A percentile compares a stretch with the other conserved stretches of the same genome.
phyloP scores from a whole-genome alignment of 2,888 invertebrate species.

The Lottia scabra region DNA sequence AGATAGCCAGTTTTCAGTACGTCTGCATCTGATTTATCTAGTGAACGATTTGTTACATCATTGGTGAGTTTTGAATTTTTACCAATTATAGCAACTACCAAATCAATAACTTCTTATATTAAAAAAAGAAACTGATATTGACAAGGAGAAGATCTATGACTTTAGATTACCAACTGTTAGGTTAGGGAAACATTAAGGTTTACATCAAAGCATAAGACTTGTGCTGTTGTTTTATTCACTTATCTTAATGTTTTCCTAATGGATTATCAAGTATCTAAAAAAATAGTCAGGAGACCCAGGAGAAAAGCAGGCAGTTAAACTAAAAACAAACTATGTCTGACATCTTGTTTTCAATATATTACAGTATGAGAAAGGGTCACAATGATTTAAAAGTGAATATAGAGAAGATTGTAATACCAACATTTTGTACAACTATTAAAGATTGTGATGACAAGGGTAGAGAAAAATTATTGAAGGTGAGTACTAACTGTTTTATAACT shows the following conservation, averaged over 20 bases:
- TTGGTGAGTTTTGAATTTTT: conserved; percentile 60
- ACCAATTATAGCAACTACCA: not conserved
- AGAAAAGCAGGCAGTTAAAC: too few species aligned
- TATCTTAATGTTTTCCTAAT: too few species aligned
- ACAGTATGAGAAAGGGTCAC: conserved; percentile 94
- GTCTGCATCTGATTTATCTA: conserved; percentile 97
- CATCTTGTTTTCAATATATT: conserved; percentile 50
- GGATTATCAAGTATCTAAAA: too few species aligned
- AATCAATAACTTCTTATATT: not conserved
- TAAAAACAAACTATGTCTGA: too few species aligned
- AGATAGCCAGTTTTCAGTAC: conserved; percentile 85
- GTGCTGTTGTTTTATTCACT: too few species aligned
- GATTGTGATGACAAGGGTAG: conserved; percentile 89
- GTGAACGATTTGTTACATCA: conserved; percentile 99
- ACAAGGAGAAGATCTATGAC: too few species aligned
- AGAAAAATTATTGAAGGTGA: conserved; percentile 86
- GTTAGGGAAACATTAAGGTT: too few species aligned
- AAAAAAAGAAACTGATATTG: too few species aligned
- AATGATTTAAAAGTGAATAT: conserved; percentile 92
- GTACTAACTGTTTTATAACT: too few species aligned
- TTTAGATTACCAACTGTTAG: too few species aligned
- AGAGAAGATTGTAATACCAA: conserved; percentile 95
- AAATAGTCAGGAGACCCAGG: too few species aligned
- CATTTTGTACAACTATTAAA: conserved; percentile 94
- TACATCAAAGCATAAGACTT: too few species aligned